phyloP scores from a whole-genome alignment of 1,140 invertebrate genomes.

The Eriosoma lanigerum region DNA sequence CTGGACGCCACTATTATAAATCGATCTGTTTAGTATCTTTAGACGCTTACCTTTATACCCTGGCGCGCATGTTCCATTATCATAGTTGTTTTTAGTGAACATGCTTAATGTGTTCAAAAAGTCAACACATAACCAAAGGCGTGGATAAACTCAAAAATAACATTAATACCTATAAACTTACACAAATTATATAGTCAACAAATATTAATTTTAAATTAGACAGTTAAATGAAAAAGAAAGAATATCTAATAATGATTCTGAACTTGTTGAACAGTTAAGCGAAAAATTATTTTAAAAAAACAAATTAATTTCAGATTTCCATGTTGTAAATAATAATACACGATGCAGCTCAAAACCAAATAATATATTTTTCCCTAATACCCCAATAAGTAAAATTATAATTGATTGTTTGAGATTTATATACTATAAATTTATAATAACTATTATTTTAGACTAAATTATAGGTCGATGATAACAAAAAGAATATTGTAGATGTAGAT shows the following conservation, averaged over 20 bases:
- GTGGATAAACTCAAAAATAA: no score
- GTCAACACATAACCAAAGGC: no score
- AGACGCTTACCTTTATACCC: no score
- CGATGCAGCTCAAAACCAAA: neutral
- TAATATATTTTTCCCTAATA: neutral
- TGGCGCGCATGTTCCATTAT: no score
- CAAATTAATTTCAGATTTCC: constrained; percentile 28
- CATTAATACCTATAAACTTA: no score
- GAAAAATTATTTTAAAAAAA: constrained; percentile 38
- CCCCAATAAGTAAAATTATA: constrained; percentile 1
- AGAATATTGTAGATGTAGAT: constrained; percentile 25
- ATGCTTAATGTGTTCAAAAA: no score
- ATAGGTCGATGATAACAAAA: constrained; percentile 8
- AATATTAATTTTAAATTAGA: neutral
- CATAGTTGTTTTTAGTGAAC: no score
- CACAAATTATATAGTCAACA: neutral
- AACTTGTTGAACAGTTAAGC: constrained; percentile 16
- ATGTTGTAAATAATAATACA: constrained; percentile 22
- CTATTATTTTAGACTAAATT: neutral
- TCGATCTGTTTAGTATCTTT: no score
- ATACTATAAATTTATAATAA: neutral
- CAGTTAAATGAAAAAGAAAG: constrained; percentile 43
- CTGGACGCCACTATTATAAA: no score
- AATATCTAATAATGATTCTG: neutral
- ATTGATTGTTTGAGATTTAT: neutral